A percentile compares a stretch with the other conserved stretches of the same genome.
These are phyloP conservation scores for Cydia strobilella DNA, from an alignment of 1,140 invertebrate genomes.

Conservation along the genomic window DNA sequence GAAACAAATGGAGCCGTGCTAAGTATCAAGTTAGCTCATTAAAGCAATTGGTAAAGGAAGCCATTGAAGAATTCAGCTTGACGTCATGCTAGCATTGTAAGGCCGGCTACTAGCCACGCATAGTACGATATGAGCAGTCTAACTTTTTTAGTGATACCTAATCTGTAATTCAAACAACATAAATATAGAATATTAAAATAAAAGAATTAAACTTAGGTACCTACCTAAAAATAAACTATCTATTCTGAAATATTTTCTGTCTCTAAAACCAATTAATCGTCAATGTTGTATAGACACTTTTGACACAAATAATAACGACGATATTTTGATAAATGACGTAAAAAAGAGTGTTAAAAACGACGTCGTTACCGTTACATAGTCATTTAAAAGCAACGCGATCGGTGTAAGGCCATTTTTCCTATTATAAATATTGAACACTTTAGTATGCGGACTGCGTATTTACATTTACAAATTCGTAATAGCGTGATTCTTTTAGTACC, in stretches of 20 bases:
- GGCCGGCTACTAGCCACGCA: background rate
- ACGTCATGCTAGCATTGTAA: background rate
- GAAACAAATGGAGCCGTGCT: constrained; percentile 16
- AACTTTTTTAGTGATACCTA: background rate
- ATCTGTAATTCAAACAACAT: too few relatives aligned
- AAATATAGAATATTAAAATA: too few relatives aligned
- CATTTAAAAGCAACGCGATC: constrained; percentile 17
- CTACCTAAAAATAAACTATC: background rate
- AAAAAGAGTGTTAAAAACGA: background rate
- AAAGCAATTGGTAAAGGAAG: constrained; percentile 8
- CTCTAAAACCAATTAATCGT: constrained; percentile 9
- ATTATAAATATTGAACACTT: background rate
- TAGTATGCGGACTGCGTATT: too few relatives aligned
- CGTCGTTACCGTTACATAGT: constrained; percentile 1
- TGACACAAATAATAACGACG: background rate
- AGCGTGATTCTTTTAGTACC: too few relatives aligned
- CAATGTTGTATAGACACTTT: background rate
- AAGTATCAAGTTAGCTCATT: constrained; percentile 13
- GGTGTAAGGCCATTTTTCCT: background rate
- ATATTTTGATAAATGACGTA: background rate
- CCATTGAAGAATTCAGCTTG: background rate
- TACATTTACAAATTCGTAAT: too few relatives aligned
- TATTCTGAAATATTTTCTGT: background rate
- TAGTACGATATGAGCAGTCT: background rate
- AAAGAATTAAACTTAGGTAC: too few relatives aligned